phyloP scores from a whole-genome alignment of 1,140 invertebrate genomes.

The Heliconius melpomene region DNA sequence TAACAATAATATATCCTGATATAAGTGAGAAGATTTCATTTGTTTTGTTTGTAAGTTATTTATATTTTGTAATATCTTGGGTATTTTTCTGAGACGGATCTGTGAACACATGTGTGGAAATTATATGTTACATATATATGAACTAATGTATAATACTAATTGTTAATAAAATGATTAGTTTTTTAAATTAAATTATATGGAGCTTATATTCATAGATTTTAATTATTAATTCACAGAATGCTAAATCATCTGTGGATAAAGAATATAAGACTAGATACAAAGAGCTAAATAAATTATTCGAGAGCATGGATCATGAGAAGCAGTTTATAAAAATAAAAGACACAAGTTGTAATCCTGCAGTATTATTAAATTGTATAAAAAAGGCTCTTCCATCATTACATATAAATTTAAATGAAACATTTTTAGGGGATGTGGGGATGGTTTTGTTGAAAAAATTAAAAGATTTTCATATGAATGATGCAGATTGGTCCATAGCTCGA shows the following conservation, averaged over 20 bases:
- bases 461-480: conserved; percentile 59
- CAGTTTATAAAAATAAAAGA: conserved; percentile 70
- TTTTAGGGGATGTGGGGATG: conserved; percentile 69
- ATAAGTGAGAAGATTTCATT: conserved; percentile 46
- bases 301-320: conserved; percentile 77
- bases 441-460: conserved; percentile 67
- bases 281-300: conserved; percentile 72
- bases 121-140: too few relatives aligned
- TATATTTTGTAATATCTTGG: conserved; percentile 12
- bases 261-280: conserved; percentile 75
- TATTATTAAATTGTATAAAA: conserved; percentile 67
- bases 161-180: too few relatives aligned
- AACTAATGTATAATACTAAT: too few relatives aligned
- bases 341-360: conserved; percentile 45
- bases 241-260: conserved; percentile 58
- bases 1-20: conserved; percentile 62
- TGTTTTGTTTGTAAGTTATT: conserved; percentile 53
- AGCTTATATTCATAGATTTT: neutral
- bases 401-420: conserved; percentile 74
- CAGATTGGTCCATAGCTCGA: conserved; percentile 62
- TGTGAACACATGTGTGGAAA: too few relatives aligned
- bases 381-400: conserved; percentile 75
- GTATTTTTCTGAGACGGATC: too few relatives aligned
- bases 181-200: too few relatives aligned
- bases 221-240: conserved; percentile 47